A percentile compares a stretch with the other conserved stretches of the same genome.
phyloP scores from a whole-genome alignment of 2,888 invertebrate genomes.

The Rapana venosa region DNA sequence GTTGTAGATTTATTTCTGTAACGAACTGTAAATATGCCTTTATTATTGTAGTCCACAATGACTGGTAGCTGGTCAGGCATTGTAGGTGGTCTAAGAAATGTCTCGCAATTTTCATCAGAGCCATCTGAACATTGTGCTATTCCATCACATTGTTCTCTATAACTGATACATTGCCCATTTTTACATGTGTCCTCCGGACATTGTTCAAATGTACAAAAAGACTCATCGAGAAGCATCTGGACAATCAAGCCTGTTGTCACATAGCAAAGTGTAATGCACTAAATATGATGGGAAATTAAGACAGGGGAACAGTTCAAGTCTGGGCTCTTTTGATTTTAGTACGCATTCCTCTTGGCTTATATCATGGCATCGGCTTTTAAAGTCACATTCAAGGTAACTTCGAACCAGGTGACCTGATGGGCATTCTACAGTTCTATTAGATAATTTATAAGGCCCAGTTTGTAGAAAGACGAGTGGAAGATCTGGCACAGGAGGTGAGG shows the following conservation, averaged over 20 bases:
- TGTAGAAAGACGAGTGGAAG: background rate
- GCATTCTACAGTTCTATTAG: background rate
- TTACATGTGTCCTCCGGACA: background rate
- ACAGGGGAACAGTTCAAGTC: background rate
- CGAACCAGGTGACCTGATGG: background rate
- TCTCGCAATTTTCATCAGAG: conserved; percentile 4
- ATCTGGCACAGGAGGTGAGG: background rate
- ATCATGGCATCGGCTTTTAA: background rate
- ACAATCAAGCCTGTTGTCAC: conserved; percentile 3
- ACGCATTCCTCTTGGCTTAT: background rate
- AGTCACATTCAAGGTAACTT: background rate
- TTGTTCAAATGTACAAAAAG: background rate
- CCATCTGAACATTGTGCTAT: background rate
- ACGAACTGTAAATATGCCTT: background rate
- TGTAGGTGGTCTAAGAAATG: background rate
- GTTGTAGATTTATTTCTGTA: background rate
- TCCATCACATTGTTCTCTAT: background rate
- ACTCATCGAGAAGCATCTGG: conserved; percentile 18
- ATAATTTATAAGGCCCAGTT: background rate
- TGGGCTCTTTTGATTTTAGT: background rate
- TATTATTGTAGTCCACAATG: background rate
- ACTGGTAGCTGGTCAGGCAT: background rate
- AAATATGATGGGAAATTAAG: background rate
- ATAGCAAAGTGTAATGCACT: conserved; percentile 14
- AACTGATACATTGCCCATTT: background rate